Evolutionary conservation across 1,140 invertebrate genomes (phyloP), one percentile per base, ranked within the genome.

Genomic region (Colletes latitarsis): DNA sequence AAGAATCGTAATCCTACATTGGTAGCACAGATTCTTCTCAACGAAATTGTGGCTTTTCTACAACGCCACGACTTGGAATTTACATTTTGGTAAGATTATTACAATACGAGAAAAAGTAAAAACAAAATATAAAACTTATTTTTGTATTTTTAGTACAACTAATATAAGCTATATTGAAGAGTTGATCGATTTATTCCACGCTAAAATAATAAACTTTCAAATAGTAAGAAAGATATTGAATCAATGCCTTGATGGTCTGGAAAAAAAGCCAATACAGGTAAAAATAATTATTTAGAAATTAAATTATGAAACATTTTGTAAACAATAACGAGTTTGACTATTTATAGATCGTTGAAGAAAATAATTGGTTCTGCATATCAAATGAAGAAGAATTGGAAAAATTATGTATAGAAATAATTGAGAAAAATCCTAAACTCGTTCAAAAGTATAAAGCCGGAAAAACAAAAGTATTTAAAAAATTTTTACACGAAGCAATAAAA

Each of bases 391-490:
- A 94, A 90, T 94, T 98, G 73, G 93, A 90, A 60, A 90, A 94
- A 84, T 91, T 96, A 49, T 97, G 96, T 91, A 81, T 92, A 62
- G 88, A 94, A 88, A 92, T 96, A 1, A 91, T 97, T 41, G 84
- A 95, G 21, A 94, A 95, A 81, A 96, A 97, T 93, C 94, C 95
- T 39, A 95, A 96, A 90, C 88, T 95, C 60, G 95, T 96, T 14
- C 92, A 93, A 83, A 93, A 95, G 82, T 97, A 95, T 87, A 95
- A 95, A 91, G 92, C 92, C 6, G 96, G 96, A n/a, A 97, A 97
- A 90, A 91, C 84, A 4, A 96, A 96, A 92, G 94, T 95, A 6
- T 94, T 96, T 66, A 95, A 94, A 82, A 94, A 94, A 64, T 94
- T 97, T 58, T 87, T 96, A 46, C 95, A 94, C n/a, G 89, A 94